Conservation (phyloP, 2,797 vertebrate species). For the Erethizon dorsatum region DNA sequence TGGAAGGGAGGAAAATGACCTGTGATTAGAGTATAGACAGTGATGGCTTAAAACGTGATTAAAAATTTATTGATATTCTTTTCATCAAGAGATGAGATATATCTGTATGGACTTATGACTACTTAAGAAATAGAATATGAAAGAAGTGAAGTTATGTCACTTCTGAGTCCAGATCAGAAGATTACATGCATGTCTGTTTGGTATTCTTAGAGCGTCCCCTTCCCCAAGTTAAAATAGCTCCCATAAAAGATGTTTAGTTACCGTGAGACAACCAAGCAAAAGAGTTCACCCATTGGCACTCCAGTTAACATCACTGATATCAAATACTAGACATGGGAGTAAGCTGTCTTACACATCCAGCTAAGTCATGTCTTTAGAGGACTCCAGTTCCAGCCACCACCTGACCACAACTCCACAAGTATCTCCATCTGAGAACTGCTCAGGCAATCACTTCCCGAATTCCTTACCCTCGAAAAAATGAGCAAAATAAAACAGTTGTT, state of each 20-base stretch:
- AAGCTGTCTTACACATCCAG: neutral
- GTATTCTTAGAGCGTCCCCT: neutral
- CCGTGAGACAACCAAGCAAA: neutral
- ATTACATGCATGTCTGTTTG: neutral
- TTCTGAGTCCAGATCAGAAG: slow-evolving; percentile 36
- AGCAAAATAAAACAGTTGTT: neutral
- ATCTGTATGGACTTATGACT: neutral
- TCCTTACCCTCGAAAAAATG: neutral
- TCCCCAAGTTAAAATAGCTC: neutral
- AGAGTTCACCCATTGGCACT: neutral
- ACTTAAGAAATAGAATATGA: neutral
- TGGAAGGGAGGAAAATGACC: neutral
- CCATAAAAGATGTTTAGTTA: neutral
- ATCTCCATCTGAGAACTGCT: neutral
- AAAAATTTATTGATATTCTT: neutral
- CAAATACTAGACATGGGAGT: neutral
- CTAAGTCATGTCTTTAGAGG: neutral
- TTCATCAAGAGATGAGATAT: neutral
- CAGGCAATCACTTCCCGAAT: neutral
- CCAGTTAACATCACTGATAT: neutral
- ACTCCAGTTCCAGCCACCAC: neutral
- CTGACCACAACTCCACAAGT: neutral
- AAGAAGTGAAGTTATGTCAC: neutral
- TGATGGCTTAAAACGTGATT: neutral
- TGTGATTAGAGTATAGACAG: neutral